These are phyloP conservation scores for Caenorhabditis auriculariae DNA, from an alignment of 2,888 invertebrate species.

Conservation along the genomic window DNA sequence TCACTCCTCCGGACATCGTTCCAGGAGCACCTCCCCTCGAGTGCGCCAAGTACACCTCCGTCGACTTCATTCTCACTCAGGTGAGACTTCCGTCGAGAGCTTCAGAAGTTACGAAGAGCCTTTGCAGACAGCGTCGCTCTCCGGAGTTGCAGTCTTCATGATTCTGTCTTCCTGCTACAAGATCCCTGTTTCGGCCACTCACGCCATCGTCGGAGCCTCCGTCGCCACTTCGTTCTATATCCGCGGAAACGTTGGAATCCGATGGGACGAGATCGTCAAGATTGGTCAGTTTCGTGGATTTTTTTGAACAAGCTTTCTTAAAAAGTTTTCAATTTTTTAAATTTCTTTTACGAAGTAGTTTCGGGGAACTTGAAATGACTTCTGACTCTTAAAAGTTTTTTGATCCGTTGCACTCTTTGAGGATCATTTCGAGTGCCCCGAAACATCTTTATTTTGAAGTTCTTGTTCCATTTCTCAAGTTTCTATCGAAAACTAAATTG, in stretches of 20 bases:
- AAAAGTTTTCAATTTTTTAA: too few species aligned
- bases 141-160: constrained; percentile 46
- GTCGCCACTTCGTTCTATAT: constrained; percentile 43
- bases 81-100: too few species aligned
- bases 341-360: neutral
- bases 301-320: too few species aligned
- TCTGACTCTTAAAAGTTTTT: too few species aligned
- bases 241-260: constrained; percentile 80
- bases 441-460: too few species aligned
- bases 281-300: constrained; percentile 69
- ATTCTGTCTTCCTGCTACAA: constrained; percentile 77
- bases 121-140: constrained; percentile 32
- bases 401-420: too few species aligned
- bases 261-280: constrained; percentile 80
- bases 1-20: constrained; percentile 23
- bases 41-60: constrained; percentile 46
- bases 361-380: too few species aligned
- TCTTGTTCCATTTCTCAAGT: neutral
- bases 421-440: too few species aligned
- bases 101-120: neutral
- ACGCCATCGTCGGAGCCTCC: constrained; percentile 44
- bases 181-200: constrained; percentile 84
- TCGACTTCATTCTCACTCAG: constrained; percentile 43
- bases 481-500: neutral
- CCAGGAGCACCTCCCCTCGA: constrained; percentile 30